A percentile compares a stretch with the other conserved stretches of the same genome.
Evolutionary conservation across 2,888 invertebrate species (phyloP).

Genomic region (Drosophila trichaetosa): DNA sequence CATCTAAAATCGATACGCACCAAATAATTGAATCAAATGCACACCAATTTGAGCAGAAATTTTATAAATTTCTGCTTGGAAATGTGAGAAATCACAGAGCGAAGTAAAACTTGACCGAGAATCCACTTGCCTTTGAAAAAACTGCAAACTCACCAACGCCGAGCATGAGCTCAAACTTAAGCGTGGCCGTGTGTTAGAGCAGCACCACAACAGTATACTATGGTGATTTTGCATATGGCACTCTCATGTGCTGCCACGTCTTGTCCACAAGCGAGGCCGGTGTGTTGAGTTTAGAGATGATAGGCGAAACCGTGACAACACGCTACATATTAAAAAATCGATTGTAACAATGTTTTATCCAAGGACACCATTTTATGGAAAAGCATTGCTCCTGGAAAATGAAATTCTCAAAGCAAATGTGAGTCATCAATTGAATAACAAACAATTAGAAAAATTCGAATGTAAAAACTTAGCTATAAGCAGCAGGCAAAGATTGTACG

Average conservation of each 20-base stretch:
- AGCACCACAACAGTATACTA: conserved; percentile 24
- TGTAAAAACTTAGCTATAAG: background rate
- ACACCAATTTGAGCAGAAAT: conserved; percentile 73
- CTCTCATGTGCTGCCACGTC: conserved; percentile 81
- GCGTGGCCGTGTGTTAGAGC: conserved; percentile 43
- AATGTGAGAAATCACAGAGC: conserved; percentile 82
- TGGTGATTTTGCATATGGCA: conserved; percentile 42
- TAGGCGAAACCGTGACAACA: conserved; percentile 24
- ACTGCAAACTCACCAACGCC: conserved; percentile 74
- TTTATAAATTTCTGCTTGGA: conserved; percentile 75
- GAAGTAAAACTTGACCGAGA: conserved; percentile 78
- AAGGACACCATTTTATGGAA: conserved; percentile 82
- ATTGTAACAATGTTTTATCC: conserved; percentile 81
- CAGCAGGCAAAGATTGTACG: conserved; percentile 4
- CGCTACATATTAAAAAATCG: conserved; percentile 38
- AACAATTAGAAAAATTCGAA: background rate
- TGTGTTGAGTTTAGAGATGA: conserved; percentile 66
- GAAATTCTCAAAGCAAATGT: conserved; percentile 83
- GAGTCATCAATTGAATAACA: conserved; percentile 48
- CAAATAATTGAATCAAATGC: conserved; percentile 70
- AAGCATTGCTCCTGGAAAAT: conserved; percentile 79
- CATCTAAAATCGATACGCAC: conserved; percentile 72
- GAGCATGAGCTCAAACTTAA: conserved; percentile 39
- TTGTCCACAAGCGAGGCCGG: conserved; percentile 65
- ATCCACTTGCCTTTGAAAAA: conserved; percentile 77